phyloP scores from a whole-genome alignment of 2,888 invertebrate genomes.

The Strigamia maritima region DNA sequence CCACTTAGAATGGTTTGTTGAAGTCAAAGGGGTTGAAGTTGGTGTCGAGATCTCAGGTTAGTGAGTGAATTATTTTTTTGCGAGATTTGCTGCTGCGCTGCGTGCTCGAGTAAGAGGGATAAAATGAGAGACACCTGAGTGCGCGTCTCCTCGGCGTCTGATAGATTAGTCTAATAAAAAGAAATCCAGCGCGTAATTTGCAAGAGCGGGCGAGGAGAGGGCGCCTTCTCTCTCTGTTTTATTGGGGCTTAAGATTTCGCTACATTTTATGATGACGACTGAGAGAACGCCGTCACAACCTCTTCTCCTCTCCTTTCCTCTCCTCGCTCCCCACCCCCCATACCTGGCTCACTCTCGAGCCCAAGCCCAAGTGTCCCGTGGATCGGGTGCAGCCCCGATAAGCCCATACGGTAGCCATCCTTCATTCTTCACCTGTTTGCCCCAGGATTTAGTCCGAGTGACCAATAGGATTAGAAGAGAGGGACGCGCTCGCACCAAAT shows the following conservation, averaged over 20 bases:
- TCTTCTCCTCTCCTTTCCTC: not conserved
- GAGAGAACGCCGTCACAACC: conserved; percentile 20
- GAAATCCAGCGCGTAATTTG: conserved; percentile 35
- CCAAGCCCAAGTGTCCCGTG: not conserved
- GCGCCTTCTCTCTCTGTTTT: conserved; percentile 33
- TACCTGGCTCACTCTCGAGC: not conserved
- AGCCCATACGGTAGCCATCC: not conserved
- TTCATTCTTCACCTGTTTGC: conserved; percentile 27
- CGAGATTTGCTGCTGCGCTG: conserved; percentile 25
- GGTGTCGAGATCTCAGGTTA: conserved; percentile 5
- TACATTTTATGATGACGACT: conserved; percentile 34
- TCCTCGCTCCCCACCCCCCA: not conserved
- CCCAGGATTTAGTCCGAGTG: conserved; percentile 3
- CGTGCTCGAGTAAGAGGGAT: conserved; percentile 25
- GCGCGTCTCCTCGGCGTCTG: conserved; percentile 33
- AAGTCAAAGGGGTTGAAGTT: conserved; percentile 1
- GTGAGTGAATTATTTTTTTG: conserved; percentile 27
- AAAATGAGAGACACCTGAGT: conserved; percentile 29
- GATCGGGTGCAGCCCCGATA: conserved; percentile 7
- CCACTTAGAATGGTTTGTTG: not conserved
- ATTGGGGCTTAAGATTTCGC: conserved; percentile 31
- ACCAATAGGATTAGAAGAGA: conserved; percentile 12
- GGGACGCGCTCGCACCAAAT: not conserved
- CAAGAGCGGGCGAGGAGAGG: conserved; percentile 26
- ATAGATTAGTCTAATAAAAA: conserved; percentile 36